Evolutionary conservation across 2,888 invertebrate species (phyloP).

Genomic region (Suillia variegata): DNA sequence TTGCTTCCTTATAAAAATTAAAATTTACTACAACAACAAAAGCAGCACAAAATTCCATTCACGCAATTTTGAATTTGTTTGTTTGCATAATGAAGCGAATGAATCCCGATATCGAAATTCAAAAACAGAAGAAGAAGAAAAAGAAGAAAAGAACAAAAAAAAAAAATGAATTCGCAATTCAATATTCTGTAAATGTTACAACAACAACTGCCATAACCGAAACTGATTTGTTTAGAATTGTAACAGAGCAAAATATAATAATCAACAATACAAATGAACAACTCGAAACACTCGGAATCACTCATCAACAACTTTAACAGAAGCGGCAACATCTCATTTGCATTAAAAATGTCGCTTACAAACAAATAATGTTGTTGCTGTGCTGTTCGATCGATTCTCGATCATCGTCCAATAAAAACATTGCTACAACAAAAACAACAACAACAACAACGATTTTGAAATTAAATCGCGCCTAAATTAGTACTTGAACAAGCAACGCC

Average conservation of each 20-base stretch:
- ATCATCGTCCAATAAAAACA: neutral
- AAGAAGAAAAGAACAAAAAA: too few species aligned
- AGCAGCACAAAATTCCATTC: too few species aligned
- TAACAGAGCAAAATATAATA: neutral
- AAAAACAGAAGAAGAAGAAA: too few species aligned
- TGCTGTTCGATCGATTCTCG: neutral
- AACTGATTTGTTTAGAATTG: neutral
- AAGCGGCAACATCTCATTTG: too few species aligned
- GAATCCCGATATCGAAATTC: too few species aligned
- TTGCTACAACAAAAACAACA: neutral
- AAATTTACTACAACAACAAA: too few species aligned
- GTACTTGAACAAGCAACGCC: neutral
- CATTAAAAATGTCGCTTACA: neutral
- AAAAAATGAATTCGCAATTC: neutral
- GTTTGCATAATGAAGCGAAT: too few species aligned
- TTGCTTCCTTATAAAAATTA: too few species aligned
- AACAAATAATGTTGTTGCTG: neutral
- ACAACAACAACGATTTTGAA: neutral
- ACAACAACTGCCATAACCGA: neutral
- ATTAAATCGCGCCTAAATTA: too few species aligned
- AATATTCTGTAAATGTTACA: neutral
- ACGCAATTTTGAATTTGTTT: too few species aligned
- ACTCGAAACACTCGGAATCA: neutral
- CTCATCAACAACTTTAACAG: neutral
- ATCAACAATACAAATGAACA: neutral